Evolutionary conservation across 2,888 invertebrate species (phyloP), one percentile per base, ranked within the genome.

Genomic region (Nomada flava): DNA sequence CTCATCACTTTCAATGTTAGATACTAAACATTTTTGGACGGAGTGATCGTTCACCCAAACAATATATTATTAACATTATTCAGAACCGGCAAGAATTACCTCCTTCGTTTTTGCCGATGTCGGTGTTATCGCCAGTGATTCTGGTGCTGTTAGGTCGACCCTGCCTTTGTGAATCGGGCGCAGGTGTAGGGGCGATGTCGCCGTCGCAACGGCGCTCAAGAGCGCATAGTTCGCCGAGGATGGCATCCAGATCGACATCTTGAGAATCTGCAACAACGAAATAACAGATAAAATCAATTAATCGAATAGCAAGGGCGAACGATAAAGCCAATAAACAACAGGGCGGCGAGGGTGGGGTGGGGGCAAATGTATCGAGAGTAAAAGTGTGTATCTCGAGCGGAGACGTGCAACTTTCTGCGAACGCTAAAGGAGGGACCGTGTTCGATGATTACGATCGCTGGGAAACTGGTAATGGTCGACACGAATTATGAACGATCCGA

Each of bases 211-310:
- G 94, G 89, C 95, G 95, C 94, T 98, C 99, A 88, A 99, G 95
- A 70, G 98, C 98, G 94, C 98, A 98, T 72, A 99, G 95, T 94
- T 99, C 99, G 55, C 98, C 98, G 80, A 99, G 95, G 90, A 99
- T 98, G 76, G 98, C 98, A 94, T 99, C 99, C 93, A 99, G 95
- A 94, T 99, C 99, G 69, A 98, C 98, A 94, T 99, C 99, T 93
- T 98, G 98, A 29, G 98, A 98, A 94, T 99, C 99, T 96, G 77
- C 42, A 59, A 76, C 42, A 64, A 26, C 7, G 20, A 10, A 44
- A 4, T 18, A 36, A 42, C 11, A 26, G 3, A 23, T 7, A 2
- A 57, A 26, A 26, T 20, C 53, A 18, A 57, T 68, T 62, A 63
- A 50, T 36, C 36, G 7, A 2, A 2, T 18, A 29, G 36, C 0